Percentiles rank a stretch among this genome's conserved stretches.
phyloP scores from a whole-genome alignment of 1,140 invertebrate genomes.

The Aleiodes sp. region DNA sequence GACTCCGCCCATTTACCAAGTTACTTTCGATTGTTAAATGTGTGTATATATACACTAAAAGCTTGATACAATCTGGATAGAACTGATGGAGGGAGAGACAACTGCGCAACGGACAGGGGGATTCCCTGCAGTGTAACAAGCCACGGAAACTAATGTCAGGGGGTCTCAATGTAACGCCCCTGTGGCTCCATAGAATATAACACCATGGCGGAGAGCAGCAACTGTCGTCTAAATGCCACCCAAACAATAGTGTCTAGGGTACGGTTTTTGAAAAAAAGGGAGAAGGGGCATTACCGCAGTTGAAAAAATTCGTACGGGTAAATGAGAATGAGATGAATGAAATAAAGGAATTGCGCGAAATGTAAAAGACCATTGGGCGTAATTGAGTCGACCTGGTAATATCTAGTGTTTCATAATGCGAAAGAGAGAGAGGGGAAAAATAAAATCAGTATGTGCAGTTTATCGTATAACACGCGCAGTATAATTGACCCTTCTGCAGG shows the following conservation, averaged over 20 bases:
- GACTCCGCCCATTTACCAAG: slow-evolving; percentile 48
- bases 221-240: slow-evolving; percentile 34
- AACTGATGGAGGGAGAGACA: no score
- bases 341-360: no score
- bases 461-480: neutral
- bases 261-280: slow-evolving; percentile 8
- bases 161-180: slow-evolving; percentile 25
- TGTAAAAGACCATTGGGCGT: neutral
- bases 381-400: neutral
- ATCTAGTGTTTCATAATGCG: neutral
- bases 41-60: slow-evolving; percentile 13
- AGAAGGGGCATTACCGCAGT: neutral
- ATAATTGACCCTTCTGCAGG: neutral
- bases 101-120: slow-evolving; percentile 37
- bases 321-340: neutral
- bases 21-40: slow-evolving; percentile 56
- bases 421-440: no score
- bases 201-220: slow-evolving; percentile 25
- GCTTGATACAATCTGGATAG: slow-evolving; percentile 31
- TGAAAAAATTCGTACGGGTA: neutral
- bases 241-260: slow-evolving; percentile 20
- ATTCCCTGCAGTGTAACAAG: slow-evolving; percentile 31
- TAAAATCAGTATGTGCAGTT: neutral
- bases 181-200: slow-evolving; percentile 22
- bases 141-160: slow-evolving; percentile 27